A percentile compares a stretch with the other conserved stretches of the same genome.
Conservation (phyloP, 2,113 vertebrate species). For the Meles meles region DNA sequence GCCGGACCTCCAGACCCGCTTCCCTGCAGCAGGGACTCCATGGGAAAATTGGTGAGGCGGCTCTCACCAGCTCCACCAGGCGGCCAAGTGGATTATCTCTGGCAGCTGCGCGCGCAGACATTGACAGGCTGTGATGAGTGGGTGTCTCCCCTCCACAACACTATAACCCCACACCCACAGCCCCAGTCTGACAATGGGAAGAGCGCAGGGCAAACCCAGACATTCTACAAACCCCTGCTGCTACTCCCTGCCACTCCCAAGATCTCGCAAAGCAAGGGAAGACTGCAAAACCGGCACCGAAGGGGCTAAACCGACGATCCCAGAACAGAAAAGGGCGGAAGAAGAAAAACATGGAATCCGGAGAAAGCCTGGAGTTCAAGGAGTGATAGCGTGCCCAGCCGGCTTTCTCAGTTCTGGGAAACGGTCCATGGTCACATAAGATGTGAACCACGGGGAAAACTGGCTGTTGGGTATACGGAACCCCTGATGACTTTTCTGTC, state of each 20-base stretch:
- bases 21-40: accelerated
- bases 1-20: not conserved
- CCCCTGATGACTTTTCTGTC: not conserved
- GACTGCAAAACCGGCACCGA: not conserved
- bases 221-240: not conserved
- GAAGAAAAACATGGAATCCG: not conserved
- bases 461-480: accelerated
- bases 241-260: accelerated
- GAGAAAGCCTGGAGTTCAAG: not conserved
- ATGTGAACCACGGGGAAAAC: accelerated
- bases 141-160: accelerated
- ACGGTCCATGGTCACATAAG: accelerated
- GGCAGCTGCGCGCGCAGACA: accelerated
- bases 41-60: not conserved
- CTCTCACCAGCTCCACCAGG: not conserved
- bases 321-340: accelerated
- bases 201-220: not conserved
- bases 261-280: not conserved
- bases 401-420: not conserved
- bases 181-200: not conserved
- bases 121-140: accelerated
- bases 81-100: accelerated
- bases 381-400: accelerated
- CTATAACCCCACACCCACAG: not conserved
- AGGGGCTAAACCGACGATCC: not conserved